Evolutionary conservation across 1,140 invertebrate genomes (phyloP), one percentile per base, ranked within the genome.

Genomic region (Solen grandis): DNA sequence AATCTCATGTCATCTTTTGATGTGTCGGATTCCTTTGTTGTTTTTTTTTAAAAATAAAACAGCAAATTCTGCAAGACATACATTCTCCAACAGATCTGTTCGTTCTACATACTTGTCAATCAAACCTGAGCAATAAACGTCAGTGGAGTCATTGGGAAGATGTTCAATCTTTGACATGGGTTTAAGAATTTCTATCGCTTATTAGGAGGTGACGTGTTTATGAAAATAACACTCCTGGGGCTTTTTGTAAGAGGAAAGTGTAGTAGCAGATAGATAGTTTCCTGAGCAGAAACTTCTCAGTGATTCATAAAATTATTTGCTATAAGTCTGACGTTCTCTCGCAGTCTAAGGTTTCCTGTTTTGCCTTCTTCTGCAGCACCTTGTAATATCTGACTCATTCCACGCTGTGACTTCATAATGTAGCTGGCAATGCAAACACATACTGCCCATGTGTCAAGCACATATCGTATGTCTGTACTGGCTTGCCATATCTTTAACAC

Each of bases 251-350:
- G 16, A 36, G 41, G 52, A 27, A 70, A 38, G 60, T 52, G 54
- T 16, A 73, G 65, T 5, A 83, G 41, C 14, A 84, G 25, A 22
- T 76, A 83, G 36, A 59, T 22, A 83, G n/a, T n/a, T n/a, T n/a
- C n/a, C n/a, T n/a, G n/a, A n/a, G n/a, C n/a, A n/a, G n/a, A n/a
- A n/a, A n/a, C 38, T 78, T 85, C 82, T 73, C 72, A 57, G 50
- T 63, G 52, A 36, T 85, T 85, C 0, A 85, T 54, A 36, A 85
- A 85, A 29, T 83, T 85, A 46, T 85, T 82, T 27, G 73, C 66
- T 10, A 84, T 84, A 14, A 73, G 36, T 63, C 75, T 29, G 16
- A 84, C 19, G 78, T 52, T 75, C 35, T 82, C 41, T 60, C 29
- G 4, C 5, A 82, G 14, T 10, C 54, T 55, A 29, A 63, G 19